Percentiles rank a stretch among this genome's conserved stretches.
Evolutionary conservation across 2,888 invertebrate species (phyloP).

Genomic region (Drosophila affinis): DNA sequence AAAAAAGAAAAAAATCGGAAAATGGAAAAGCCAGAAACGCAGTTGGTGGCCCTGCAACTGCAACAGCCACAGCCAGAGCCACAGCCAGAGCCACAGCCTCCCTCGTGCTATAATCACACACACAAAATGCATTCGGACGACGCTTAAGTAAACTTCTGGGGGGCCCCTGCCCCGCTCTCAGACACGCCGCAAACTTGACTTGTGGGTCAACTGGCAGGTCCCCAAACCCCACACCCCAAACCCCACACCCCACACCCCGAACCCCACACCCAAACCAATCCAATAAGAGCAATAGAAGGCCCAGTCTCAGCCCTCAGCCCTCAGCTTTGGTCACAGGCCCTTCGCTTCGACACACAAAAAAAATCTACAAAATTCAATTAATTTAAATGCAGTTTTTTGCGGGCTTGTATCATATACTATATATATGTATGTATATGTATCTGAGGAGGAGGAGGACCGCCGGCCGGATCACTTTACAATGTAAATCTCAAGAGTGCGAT

Average conservation of each 20-base stretch:
- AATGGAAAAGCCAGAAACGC: conserved; percentile 30
- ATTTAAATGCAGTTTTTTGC: conserved; percentile 76
- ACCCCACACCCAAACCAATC: conserved; percentile 61
- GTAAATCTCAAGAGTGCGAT: conserved; percentile 79
- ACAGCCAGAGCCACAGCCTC: neutral
- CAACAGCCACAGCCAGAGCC: neutral
- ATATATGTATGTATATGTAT: neutral
- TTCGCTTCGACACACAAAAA: conserved; percentile 31
- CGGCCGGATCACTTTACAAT: conserved; percentile 74
- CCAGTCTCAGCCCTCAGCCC: neutral
- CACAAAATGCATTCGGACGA: conserved; percentile 60
- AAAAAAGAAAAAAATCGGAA: conserved; percentile 14
- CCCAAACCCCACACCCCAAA: conserved; percentile 38
- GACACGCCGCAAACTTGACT: conserved; percentile 56
- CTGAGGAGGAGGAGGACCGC: conserved; percentile 5
- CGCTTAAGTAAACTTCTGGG: conserved; percentile 60
- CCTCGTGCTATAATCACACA: conserved; percentile 37
- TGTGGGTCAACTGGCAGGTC: conserved; percentile 67
- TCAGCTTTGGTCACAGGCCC: conserved; percentile 5
- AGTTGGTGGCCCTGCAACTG: conserved; percentile 1
- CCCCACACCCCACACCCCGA: no score
- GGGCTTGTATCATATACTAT: conserved; percentile 16
- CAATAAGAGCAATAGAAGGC: conserved; percentile 71
- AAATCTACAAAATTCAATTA: conserved; percentile 70
- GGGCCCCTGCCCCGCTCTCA: conserved; percentile 11